Evolutionary conservation across 1,140 invertebrate genomes (phyloP), one percentile per base, ranked within the genome.

Genomic region (Drosophila biarmipes): DNA sequence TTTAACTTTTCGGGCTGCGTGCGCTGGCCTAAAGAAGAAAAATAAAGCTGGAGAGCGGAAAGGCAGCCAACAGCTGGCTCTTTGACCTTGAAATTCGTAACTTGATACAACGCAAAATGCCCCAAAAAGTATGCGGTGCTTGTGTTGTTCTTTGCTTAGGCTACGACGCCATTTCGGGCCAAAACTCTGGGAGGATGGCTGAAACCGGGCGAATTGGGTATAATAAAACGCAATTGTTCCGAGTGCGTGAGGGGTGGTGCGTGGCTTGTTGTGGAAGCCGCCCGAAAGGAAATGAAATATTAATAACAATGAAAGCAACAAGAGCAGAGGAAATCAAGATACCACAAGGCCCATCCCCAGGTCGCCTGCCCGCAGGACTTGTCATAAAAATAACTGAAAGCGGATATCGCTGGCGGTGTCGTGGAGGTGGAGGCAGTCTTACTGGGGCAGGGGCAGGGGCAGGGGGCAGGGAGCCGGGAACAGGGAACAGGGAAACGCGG

Each of bases 31-130:
- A 34, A 6, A 14, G 38, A 34, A 34, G 29, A 29, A 48, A 35
- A n/a, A 38, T 3, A 0, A 21, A 10, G 29, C 37, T 38, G 27
- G 35, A 21, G 40, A 24, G 7, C 37, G 21, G 40, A 62, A 54
- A 58, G 24, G 51, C 63, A 46, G 42, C 71, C 53, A 76, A 59
- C 69, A 78, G 73, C 57, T 77, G 80, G 73, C 67, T 76, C 73
- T 73, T 75, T 86, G 80, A 85, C 80, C 81, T 85, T 85, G 81
- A 85, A 85, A 80, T 85, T 69, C 80, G 84, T 85, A 61, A 80
- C 82, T 85, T 77, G 80, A 77, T 77, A 69, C 59, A 62, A 76
- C 40, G 37, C 29, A 56, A 66, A 77, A 68, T 49, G 35, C 45
- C 55, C 55, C 15, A 68, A 58, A 61, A 66, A 38, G 34, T n/a